Base-by-base conservation (phyloP, 2,113 vertebrate genomes). In the Nothoprocta pentlandii region DNA sequence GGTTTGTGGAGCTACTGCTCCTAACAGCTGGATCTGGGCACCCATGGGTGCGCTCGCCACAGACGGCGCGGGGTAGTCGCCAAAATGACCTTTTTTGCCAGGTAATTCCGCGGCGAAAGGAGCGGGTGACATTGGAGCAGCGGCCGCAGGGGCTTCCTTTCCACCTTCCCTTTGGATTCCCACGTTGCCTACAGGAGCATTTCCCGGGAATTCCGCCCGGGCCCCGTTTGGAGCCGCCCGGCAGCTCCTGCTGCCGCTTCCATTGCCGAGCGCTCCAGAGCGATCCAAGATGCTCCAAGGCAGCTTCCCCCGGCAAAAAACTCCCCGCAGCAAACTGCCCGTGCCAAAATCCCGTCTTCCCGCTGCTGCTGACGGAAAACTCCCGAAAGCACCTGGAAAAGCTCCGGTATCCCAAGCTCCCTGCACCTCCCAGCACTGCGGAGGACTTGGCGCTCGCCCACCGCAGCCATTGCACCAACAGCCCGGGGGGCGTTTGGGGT, bases 381-480 rank as follows among this genome's bases (percentile, higher is more conserved):
- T 69, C 9, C 15, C 26, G 36, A 53, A 71, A 30, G 22, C 34
- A 17, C 73, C 16, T 0, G 41, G 71, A 68, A 77, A 91, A 96
- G 7, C 53, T 30, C 53, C 7, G 4, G 26, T 16, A 26, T 15
- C 15, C 25, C 14, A 28, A 54, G 3, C 78, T 80, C 85, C 91
- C 74, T n/a, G 79, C 76, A 84, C 53, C 42, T 3, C 41, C 44
- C 47, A 90, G 63, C 85, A 80, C 86, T 42, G 9, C 23, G 30
- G 39, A 54, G n/a, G 88, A 58, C 32, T 53, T 59, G 62, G 47
- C 59, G 78, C 54, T 34, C 70, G 73, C 79, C 75, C 89, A 59
- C 92, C 93, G 95, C 97, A 95, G 96, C 95, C 90, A 95, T 89
- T 89, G 25, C 53, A 69, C 77, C 51, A 49, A 77, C 47, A 87